phyloP scores from a whole-genome alignment of 2,797 vertebrate genomes.

The Acrossocheilus fasciatus region DNA sequence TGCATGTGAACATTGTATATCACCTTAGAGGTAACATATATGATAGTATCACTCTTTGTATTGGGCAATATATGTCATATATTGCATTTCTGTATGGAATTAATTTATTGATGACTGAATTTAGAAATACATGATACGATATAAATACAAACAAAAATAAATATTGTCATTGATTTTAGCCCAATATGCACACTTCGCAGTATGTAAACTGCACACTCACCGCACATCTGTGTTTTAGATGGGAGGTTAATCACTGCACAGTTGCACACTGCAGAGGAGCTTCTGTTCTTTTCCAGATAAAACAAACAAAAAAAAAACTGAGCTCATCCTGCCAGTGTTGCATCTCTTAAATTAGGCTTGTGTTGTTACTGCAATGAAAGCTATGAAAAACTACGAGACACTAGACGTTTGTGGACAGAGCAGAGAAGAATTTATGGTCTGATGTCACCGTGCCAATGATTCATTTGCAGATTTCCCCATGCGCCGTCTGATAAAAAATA shows the following conservation, averaged over 20 bases:
- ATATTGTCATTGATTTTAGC: no score
- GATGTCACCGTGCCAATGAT: constrained; percentile 31
- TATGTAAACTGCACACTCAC: not conserved
- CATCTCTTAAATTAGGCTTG: constrained; percentile 29
- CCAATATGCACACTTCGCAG: not conserved
- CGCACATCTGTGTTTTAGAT: constrained; percentile 19
- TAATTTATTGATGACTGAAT: not conserved
- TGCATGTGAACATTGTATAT: not conserved
- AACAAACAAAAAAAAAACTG: not conserved
- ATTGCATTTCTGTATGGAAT: not conserved
- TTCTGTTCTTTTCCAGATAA: constrained; percentile 31
- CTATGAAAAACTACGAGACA: constrained; percentile 27
- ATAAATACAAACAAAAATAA: not conserved
- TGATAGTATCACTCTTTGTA: no score
- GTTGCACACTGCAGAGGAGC: not conserved
- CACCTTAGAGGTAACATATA: not conserved
- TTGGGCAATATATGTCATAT: not conserved
- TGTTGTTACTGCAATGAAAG: constrained; percentile 23
- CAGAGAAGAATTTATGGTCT: constrained; percentile 35
- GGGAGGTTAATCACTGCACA: not conserved
- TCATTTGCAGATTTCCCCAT: constrained; percentile 35
- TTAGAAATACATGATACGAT: not conserved
- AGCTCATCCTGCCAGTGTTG: constrained; percentile 16
- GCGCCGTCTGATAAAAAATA: constrained; percentile 30
- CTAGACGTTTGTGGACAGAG: not conserved